Base-by-base conservation (phyloP, 2,113 vertebrate genomes). In the Larimichthys polyactis region DNA sequence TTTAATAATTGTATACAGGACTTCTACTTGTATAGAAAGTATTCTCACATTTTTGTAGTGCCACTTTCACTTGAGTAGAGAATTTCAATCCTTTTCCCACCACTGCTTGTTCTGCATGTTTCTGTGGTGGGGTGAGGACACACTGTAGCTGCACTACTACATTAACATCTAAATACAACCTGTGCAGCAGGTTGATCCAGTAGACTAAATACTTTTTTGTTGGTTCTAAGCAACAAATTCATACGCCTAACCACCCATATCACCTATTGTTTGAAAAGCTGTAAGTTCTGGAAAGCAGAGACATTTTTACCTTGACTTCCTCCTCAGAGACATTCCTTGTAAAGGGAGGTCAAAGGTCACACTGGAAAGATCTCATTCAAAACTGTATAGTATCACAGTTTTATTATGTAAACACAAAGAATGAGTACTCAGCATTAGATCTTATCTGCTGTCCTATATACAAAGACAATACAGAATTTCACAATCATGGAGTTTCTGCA, bases 101-200 rank as follows among this genome's bases (percentile, higher is more conserved):
- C 15, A n/a, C 40, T 32, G 44, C 12, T 11, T 2, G 40, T 48
- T 20, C n/a, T 49, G 22, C 8, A 15, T 72, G 14, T 40, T 9
- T 46, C 20, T 46, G 20, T 65, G 55, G 36, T 75, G 84, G 14
- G 81, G 78, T 40, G 46, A 57, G 75, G 70, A 55, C 43, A 49
- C 48, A 27, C n/a, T 57, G 22, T 15, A 46, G 20, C n/a, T 20
- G 3, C 16, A 11, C 11, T 9, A 8, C 9, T 9, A 40, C 36
- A 40, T 68, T 14, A 22, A 59, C 40, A 3, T 8, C 19, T 17
- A 49, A 4, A n/a, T n/a, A 9, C 29, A 80, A 36, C 73, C 57
- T 67, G 85, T 78, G 12, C 8, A 85, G 68, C 90, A 27, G 60
- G 90, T 88, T 79, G 11, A 78, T 12, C 81, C 65, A 75, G 68